Evolutionary conservation across 2,797 vertebrate genomes (phyloP), one percentile per base, ranked within the genome.

Genomic region (Characodon lateralis): DNA sequence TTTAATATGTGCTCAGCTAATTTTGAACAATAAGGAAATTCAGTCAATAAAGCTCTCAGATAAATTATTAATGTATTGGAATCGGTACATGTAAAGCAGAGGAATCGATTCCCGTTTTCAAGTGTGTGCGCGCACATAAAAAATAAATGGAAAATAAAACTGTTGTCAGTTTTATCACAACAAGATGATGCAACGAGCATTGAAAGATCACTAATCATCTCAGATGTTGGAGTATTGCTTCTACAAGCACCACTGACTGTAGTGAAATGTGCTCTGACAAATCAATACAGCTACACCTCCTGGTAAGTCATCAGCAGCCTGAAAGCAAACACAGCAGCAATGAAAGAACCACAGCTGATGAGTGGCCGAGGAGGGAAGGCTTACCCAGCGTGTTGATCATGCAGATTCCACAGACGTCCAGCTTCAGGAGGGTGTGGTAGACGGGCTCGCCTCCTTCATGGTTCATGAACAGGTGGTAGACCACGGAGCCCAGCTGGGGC

Each of bases 401-500:
- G 90, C 97, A 98, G 93, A 98, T 97, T 24, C 97, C 97, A 55
- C 97, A 98, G 96, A 98, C 97, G 87, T 98, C 97, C 6, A 98
- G 95, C 24, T 97, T 97, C 61, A 98, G 97, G 76, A 98, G 96
- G 65, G 96, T 97, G 92, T 96, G 95, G 88, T 98, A 98, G 86
- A 98, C 95, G 0, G 95, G 88, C 72, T 97, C 97, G 2, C 97
- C 97, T 0, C 97, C 97, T 91, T 96, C 95, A 46, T 98, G 97
- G 96, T 97, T 98, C 97, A 98, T 98, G 94, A 98, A 98, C 87
- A 98, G 97, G 92, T 98, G 97, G 85, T 98, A 98, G 28, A 98
- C 91, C 88, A 98, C 97, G 0, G 97, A 97, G 89, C 97, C 97
- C 71, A 97, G 95, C 83, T 97, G 97, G 1, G 97, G 97, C 0